These are phyloP conservation scores for Corvus moneduloides DNA, from an alignment of 2,113 vertebrate species.

Conservation along the genomic window DNA sequence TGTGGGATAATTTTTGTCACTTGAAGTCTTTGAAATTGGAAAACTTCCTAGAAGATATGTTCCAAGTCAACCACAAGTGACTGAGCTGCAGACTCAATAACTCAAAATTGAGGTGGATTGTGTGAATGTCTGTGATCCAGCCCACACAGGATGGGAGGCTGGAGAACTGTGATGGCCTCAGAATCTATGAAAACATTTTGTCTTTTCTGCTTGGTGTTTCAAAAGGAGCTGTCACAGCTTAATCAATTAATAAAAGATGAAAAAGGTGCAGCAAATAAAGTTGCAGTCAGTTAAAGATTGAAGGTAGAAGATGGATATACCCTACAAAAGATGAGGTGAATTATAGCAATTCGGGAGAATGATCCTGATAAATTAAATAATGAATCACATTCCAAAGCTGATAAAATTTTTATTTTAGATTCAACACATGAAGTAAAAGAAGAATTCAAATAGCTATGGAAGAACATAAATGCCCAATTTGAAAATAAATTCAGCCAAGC, in stretches of 20 bases:
- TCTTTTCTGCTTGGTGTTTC: not conserved
- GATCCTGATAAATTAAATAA: constrained; percentile 33
- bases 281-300: not conserved
- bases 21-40: constrained; percentile 49
- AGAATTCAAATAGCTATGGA: not conserved
- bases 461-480: not conserved
- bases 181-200: not conserved
- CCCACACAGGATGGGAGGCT: not conserved
- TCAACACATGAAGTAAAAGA: not conserved
- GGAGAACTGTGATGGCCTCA: not conserved
- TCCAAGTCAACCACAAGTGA: constrained; percentile 20
- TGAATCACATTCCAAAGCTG: not conserved
- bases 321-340: not conserved
- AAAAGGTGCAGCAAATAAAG: not conserved
- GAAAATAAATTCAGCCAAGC: not conserved
- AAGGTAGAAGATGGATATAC: not conserved
- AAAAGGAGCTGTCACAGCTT: not conserved
- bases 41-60: constrained; percentile 41
- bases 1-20: constrained; percentile 59
- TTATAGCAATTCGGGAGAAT: not conserved
- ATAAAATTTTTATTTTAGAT: not conserved
- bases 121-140: not conserved
- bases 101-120: not conserved
- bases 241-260: not conserved
- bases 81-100: constrained; percentile 43